Evolutionary conservation across 2,888 invertebrate species (phyloP), one percentile per base, ranked within the genome.

Genomic region (Polylopha cassiicola): DNA sequence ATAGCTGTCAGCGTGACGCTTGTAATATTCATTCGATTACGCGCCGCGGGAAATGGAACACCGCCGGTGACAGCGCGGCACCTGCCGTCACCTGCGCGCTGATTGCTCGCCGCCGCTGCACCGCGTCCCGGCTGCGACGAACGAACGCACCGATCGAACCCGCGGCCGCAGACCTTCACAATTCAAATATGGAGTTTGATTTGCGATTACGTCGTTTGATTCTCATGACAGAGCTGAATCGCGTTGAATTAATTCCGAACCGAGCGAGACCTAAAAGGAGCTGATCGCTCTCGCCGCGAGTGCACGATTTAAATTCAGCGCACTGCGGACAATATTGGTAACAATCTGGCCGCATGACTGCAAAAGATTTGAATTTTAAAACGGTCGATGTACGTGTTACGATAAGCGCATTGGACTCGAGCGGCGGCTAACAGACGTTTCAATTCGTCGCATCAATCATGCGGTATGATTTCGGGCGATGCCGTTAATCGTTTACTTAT

Each of bases 21-120:
- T 77, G 82, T 81, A 81, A 82, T 82, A 82, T 81, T 81, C 82
- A 84, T 84, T 79, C 74, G 78, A 79, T 80, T 81, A 79, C 68
- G 65, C 50, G 61, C 50, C 52, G 73, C 76, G 78, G 76, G 78
- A 77, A 78, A 79, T 75, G 77, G 76, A 68, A 68, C 70, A 65
- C 65, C 65, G 58, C 64, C 65, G 70, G 63, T 71, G 80, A 77
- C 75, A 76, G 73, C 69, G 44, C 50, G 65, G 61, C 80, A 80
- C 78, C 77, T 76, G 78, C 61, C n/a, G 60, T 50, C 57, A 45
- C 52, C 54, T 61, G 53, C 54, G 45, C 44, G 46, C 60, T 61
- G 66, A 66, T 66, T 64, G 68, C 65, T 51, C 57, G 43, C 39
- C 47, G 42, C 43, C 36, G 49, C 37, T 45, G 39, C 39, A 48